Evolutionary conservation across 2,888 invertebrate species (phyloP), one percentile per base, ranked within the genome.

Genomic region (Drosophila putrida): DNA sequence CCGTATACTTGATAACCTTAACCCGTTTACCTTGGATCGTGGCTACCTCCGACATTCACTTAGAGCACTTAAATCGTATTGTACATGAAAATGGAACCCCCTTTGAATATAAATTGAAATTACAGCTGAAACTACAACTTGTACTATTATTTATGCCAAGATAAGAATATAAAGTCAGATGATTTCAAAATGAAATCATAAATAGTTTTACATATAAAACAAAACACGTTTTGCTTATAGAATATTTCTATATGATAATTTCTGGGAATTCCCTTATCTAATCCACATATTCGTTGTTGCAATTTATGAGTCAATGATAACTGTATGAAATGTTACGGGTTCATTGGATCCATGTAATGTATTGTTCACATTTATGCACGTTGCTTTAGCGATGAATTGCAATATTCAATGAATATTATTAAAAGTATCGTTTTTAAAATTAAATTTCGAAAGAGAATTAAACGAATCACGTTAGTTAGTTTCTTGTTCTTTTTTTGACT

Each of bases 1-100:
- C 46, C 8, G 8, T 53, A 58, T 46, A 70, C 46, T 44, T 71
- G 64, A 69, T 60, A 51, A 60, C 60, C 75, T 69, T 65, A 70
- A 69, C 78, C 50, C 49, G 85, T 39, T 82, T 63, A 63, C 75
- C 78, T 69, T 82, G 63, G 25, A 74, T 47, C 66, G 62, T 63
- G 65, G 53, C 50, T 46, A 54, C n/a, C 20, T 11, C 10, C 36
- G 8, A 10, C 13, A 9, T 11, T 38, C 11, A 58, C 44, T 61
- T 49, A 43, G n/a, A 43, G 43, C 6, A 27, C n/a, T 33, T 27
- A 15, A 15, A n/a, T 10, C 25, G 6, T 11, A 51, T 46, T 38
- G 15, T 51, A 15, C 10, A 36, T 35, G 5, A 2, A 49, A 27
- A 36, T 8, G 9, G 13, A 63, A 59, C 15, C 5, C 58, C 65